phyloP scores from a whole-genome alignment of 2,888 invertebrate genomes.

The Rhimphoctona megacephalus region DNA sequence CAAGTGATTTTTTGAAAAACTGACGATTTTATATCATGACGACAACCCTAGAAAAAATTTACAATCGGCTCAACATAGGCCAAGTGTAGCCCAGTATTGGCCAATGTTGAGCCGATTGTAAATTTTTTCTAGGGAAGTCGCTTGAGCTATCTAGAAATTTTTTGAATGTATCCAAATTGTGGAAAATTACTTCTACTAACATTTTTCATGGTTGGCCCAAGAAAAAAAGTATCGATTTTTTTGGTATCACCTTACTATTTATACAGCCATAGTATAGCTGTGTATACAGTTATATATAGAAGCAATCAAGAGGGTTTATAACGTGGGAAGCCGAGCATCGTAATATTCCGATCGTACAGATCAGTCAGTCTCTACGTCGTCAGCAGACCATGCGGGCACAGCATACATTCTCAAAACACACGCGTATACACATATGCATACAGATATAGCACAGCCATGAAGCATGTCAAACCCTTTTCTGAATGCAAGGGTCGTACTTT shows the following conservation, averaged over 20 bases:
- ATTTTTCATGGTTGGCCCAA: neutral
- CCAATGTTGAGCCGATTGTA: no score
- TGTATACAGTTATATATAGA: neutral
- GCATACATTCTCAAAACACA: neutral
- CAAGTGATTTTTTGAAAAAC: neutral
- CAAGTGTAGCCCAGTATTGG: no score
- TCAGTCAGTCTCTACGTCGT: conserved; percentile 23
- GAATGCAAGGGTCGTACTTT: conserved; percentile 26
- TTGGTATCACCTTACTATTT: neutral
- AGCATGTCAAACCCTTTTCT: conserved; percentile 31
- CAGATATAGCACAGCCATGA: conserved; percentile 4
- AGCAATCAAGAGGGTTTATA: conserved; percentile 28
- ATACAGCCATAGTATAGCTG: neutral
- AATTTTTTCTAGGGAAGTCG: no score
- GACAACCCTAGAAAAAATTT: no score
- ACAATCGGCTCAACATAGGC: no score
- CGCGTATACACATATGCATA: neutral
- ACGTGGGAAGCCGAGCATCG: conserved; percentile 56
- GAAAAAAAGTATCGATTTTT: neutral
- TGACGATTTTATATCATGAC: no score
- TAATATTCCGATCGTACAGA: conserved; percentile 41
- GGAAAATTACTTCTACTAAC: neutral
- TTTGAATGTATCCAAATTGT: neutral
- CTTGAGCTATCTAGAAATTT: no score
- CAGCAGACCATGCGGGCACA: conserved; percentile 12